phyloP scores from a whole-genome alignment of 2,113 vertebrate species.

The Entelurus aequoreus region DNA sequence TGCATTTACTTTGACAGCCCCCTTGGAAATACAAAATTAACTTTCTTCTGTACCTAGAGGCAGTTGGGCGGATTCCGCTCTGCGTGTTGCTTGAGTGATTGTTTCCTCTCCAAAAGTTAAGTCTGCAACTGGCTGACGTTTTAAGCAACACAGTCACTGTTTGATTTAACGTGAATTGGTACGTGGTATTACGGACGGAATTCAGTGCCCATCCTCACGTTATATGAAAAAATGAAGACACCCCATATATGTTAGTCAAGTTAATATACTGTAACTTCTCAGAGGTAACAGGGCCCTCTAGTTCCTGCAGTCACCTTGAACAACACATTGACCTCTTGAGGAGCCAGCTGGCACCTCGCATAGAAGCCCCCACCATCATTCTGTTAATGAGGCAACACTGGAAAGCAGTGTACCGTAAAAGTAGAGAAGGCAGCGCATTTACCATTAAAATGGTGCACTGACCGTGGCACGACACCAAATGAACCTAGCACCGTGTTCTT shows the following conservation, averaged over 20 bases:
- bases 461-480: slow-evolving; percentile 4
- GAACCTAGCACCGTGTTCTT: slow-evolving; percentile 15
- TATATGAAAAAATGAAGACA: neutral
- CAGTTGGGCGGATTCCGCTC: no score
- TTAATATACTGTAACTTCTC: neutral
- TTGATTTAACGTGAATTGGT: no score
- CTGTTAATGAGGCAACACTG: neutral
- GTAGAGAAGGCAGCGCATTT: neutral
- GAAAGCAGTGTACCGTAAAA: neutral
- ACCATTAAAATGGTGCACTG: slow-evolving; percentile 3
- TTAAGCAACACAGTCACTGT: no score
- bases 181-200: no score
- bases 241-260: neutral
- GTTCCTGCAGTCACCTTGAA: neutral
- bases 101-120: no score
- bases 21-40: no score
- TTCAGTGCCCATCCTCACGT: no score
- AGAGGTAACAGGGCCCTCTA: neutral
- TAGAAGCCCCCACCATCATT: neutral
- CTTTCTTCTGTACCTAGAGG: no score
- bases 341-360: neutral
- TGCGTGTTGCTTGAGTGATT: no score
- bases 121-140: no score
- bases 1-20: no score
- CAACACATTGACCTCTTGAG: neutral